Conservation (phyloP, 2,888 invertebrate genomes). For the Nomada goodeniana region DNA sequence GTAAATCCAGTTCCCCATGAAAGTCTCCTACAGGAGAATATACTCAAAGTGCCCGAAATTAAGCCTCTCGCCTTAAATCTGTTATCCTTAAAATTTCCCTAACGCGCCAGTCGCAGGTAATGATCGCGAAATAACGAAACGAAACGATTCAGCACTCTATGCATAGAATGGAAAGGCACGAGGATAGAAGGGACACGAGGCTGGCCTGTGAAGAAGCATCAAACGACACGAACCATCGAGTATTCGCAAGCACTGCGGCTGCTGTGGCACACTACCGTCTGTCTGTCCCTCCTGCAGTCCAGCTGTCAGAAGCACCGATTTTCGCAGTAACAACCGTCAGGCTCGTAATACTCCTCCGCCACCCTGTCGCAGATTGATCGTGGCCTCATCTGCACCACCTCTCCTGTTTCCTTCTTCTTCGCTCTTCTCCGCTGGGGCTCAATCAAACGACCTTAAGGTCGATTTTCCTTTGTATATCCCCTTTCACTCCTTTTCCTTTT, state of each 20-base stretch:
- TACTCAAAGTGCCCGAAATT: no score
- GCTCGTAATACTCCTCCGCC: constrained; percentile 80
- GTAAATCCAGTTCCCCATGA: no score
- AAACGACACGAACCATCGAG: constrained; percentile 82
- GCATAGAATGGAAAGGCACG: background rate
- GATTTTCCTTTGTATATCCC: background rate
- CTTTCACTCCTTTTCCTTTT: no score
- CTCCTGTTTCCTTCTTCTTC: constrained; percentile 9
- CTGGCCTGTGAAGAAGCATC: constrained; percentile 51
- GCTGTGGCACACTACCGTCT: constrained; percentile 83
- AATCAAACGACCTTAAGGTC: constrained; percentile 27
- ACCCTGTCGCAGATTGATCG: constrained; percentile 80
- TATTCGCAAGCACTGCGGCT: constrained; percentile 83
- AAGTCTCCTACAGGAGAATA: no score
- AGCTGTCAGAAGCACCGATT: constrained; percentile 81
- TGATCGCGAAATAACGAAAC: background rate
- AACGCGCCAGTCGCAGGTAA: no score
- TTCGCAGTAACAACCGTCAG: constrained; percentile 77
- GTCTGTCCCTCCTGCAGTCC: constrained; percentile 80
- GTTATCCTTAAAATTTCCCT: no score
- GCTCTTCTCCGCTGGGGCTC: constrained; percentile 1
- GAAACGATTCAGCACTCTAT: background rate
- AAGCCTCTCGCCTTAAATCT: no score
- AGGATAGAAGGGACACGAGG: constrained; percentile 5
- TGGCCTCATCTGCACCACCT: constrained; percentile 79